These are phyloP conservation scores for Zeugodacus cucurbitae DNA, from an alignment of 1,140 invertebrate species.

Conservation along the genomic window DNA sequence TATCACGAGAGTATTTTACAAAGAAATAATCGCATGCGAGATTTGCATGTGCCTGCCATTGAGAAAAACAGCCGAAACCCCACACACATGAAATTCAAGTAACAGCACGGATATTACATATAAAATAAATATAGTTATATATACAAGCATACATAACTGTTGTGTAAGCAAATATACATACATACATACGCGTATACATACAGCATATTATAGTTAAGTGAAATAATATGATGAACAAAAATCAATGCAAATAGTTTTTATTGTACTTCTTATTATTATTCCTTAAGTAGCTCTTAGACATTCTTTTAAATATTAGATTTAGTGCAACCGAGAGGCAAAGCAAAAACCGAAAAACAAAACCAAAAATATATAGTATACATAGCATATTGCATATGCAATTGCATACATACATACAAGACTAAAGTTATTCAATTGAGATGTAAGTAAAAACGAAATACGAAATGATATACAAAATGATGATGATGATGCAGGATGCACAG, in stretches of 20 bases:
- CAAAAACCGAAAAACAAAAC: not conserved
- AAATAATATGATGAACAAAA: not conserved
- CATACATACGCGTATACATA: not conserved
- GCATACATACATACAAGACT: constrained; percentile 12
- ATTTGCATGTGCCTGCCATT: not conserved
- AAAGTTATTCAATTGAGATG: constrained; percentile 1
- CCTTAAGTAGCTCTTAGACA: constrained; percentile 23
- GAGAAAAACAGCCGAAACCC: not conserved
- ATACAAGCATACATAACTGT: not conserved
- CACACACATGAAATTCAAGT: not conserved
- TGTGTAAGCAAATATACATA: not conserved
- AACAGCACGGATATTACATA: not conserved
- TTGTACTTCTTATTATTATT: constrained; percentile 19
- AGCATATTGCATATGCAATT: not conserved
- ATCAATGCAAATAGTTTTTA: constrained; percentile 9
- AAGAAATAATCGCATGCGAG: not conserved
- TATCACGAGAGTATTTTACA: not conserved
- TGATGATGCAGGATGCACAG: no score
- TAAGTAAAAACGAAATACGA: not conserved
- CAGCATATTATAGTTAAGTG: not conserved
- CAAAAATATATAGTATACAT: not conserved
- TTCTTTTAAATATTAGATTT: constrained; percentile 1
- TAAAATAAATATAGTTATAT: not conserved
- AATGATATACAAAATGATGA: not conserved
- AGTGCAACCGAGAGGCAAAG: not conserved